These are phyloP conservation scores for Sterna hirundo DNA, from an alignment of 2,113 vertebrate genomes.

Conservation along the genomic window DNA sequence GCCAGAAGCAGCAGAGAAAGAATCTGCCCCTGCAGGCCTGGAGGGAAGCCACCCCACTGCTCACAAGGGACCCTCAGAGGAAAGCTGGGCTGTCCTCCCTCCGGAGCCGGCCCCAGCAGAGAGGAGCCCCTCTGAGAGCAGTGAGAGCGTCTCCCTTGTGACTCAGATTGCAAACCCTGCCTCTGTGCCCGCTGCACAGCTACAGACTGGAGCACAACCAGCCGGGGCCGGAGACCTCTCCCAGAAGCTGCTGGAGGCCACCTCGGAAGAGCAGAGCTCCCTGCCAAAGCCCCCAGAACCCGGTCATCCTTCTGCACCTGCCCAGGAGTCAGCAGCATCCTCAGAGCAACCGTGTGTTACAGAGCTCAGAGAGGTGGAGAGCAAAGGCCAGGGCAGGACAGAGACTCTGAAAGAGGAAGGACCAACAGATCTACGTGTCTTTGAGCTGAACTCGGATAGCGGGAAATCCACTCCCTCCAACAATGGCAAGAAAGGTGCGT, in stretches of 20 bases:
- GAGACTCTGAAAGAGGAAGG: constrained; percentile 85
- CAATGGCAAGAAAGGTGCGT: constrained; percentile 95
- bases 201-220: constrained; percentile 15
- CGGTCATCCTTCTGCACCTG: constrained; percentile 5
- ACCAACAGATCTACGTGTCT: constrained; percentile 89
- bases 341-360: not conserved
- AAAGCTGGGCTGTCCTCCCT: constrained; percentile 38
- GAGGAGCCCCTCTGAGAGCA: constrained; percentile 87
- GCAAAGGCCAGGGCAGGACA: constrained; percentile 68
- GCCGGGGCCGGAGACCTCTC: constrained; percentile 35
- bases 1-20: constrained; percentile 63
- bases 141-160: constrained; percentile 88
- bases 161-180: constrained; percentile 85
- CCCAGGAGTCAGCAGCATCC: not conserved
- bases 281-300: constrained; percentile 49
- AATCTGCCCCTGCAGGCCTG: not conserved
- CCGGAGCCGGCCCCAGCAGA: constrained; percentile 34
- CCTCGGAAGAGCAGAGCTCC: constrained; percentile 62
- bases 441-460: constrained; percentile 96
- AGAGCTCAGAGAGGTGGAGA: constrained; percentile 23
- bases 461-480: constrained; percentile 98
- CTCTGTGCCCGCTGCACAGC: constrained; percentile 29
- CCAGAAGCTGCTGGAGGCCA: constrained; percentile 65
- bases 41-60: constrained; percentile 23
- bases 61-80: constrained; percentile 10